phyloP scores from a whole-genome alignment of 2,797 vertebrate genomes.

The Helostoma temminkii region DNA sequence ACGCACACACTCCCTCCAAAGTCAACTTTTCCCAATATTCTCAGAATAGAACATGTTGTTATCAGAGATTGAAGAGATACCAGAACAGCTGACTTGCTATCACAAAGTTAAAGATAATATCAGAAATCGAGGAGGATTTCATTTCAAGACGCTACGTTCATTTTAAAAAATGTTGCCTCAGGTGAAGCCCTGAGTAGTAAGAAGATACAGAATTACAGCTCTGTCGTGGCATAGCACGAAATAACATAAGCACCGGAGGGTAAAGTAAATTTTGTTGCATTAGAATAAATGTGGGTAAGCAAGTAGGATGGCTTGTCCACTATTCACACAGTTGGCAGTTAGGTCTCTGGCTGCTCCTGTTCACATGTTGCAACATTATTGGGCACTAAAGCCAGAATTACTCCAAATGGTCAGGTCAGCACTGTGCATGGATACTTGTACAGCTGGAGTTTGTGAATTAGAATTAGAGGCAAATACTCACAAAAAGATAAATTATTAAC shows the following conservation, averaged over 20 bases:
- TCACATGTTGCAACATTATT: neutral
- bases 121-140: constrained; percentile 54
- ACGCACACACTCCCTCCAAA: constrained; percentile 70
- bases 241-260: constrained; percentile 9
- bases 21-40: constrained; percentile 76
- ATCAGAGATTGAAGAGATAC: constrained; percentile 71
- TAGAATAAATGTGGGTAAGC: neutral
- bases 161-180: constrained; percentile 60
- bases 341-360: too few relatives aligned
- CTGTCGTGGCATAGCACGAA: neutral
- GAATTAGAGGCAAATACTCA: neutral
- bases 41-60: constrained; percentile 82
- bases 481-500: constrained; percentile 30
- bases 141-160: constrained; percentile 46
- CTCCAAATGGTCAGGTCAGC: neutral
- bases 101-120: constrained; percentile 68
- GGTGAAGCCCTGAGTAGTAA: constrained; percentile 46
- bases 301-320: too few relatives aligned
- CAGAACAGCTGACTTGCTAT: constrained; percentile 62
- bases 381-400: neutral
- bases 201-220: constrained; percentile 14
- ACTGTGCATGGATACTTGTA: neutral
- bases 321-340: too few relatives aligned
- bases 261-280: neutral
- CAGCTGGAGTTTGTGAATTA: neutral